These are phyloP conservation scores for Metellina segmentata DNA, from an alignment of 2,888 invertebrate genomes.

Conservation along the genomic window DNA sequence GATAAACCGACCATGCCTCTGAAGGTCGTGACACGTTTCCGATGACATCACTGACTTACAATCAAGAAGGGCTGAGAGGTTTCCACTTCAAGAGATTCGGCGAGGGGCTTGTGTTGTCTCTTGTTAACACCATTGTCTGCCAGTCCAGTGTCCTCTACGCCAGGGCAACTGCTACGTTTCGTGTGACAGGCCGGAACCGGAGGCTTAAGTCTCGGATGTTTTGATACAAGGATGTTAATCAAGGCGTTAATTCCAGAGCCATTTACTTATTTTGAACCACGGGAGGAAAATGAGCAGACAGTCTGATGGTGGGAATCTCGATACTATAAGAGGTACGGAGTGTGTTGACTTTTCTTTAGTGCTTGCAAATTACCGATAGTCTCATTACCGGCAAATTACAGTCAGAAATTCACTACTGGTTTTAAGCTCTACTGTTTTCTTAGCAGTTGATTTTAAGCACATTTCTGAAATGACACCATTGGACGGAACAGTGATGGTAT, in stretches of 20 bases:
- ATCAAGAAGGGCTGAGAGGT: background rate
- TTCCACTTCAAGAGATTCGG: background rate
- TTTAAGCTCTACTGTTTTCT: no score
- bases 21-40: conserved; percentile 33
- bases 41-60: conserved; percentile 23
- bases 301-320: no score
- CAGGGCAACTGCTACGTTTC: background rate
- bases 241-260: background rate
- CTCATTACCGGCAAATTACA: no score
- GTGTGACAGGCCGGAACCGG: background rate
- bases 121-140: background rate
- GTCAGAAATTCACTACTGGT: no score
- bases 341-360: no score
- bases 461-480: no score
- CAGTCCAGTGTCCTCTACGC: background rate
- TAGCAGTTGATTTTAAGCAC: no score
- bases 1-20: background rate
- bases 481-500: no score
- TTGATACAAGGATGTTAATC: background rate
- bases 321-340: no score
- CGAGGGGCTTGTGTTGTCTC: conserved; percentile 12
- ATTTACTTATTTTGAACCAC: background rate
- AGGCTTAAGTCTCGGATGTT: background rate
- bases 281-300: background rate
- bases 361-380: no score